These are phyloP conservation scores for Drosophila subpulchrella DNA, from an alignment of 1,140 invertebrate genomes.

Conservation along the genomic window DNA sequence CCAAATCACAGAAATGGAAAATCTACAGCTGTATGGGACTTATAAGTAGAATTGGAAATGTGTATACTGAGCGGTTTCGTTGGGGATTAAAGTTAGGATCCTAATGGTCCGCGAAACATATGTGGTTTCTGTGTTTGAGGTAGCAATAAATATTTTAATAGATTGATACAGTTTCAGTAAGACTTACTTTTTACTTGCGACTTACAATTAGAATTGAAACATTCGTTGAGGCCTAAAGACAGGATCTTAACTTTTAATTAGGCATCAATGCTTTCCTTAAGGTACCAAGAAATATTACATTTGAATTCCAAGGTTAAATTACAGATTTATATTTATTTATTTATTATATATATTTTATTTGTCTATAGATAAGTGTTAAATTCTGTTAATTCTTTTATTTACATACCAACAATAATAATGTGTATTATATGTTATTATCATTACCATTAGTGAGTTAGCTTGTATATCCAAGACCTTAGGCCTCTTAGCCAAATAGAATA, in stretches of 20 bases:
- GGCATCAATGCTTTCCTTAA: too few species aligned
- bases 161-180: too few species aligned
- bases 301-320: too few species aligned
- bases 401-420: not conserved
- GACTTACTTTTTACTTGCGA: too few species aligned
- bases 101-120: not conserved
- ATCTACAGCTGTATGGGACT: slow-evolving; percentile 9
- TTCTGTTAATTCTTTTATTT: not conserved
- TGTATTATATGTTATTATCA: not conserved
- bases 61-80: slow-evolving; percentile 5
- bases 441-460: not conserved
- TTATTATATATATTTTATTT: too few species aligned
- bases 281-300: too few species aligned
- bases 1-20: too few species aligned
- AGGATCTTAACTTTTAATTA: too few species aligned
- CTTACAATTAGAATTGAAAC: too few species aligned
- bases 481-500: not conserved
- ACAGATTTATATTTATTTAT: too few species aligned
- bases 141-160: not conserved
- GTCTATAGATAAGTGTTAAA: too few species aligned
- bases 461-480: not conserved
- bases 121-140: not conserved
- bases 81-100: not conserved
- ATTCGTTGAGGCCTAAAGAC: too few species aligned
- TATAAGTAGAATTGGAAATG: slow-evolving; percentile 19